phyloP scores from a whole-genome alignment of 2,113 vertebrate species.

The Saiga tatarica region DNA sequence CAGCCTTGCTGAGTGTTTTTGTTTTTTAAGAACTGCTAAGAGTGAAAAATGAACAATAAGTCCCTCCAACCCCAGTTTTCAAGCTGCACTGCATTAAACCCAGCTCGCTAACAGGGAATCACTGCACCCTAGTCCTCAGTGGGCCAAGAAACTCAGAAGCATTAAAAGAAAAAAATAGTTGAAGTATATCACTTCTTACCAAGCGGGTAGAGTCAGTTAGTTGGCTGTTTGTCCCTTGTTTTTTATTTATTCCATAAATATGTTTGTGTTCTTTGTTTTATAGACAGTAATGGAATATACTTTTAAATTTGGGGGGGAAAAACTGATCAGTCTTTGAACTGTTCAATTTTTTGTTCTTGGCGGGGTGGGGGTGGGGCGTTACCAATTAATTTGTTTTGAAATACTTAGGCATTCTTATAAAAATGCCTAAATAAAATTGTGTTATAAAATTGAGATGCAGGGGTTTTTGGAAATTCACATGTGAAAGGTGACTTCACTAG shows the following conservation, averaged over 20 bases:
- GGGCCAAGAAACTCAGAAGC: constrained; percentile 69
- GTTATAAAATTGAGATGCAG: constrained; percentile 71
- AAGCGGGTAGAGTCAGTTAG: background rate
- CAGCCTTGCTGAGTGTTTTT: background rate
- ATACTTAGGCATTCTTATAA: constrained; percentile 51
- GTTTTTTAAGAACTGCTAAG: background rate
- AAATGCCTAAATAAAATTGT: background rate
- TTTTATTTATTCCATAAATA: constrained; percentile 78
- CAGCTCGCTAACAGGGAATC: background rate
- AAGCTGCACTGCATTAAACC: constrained; percentile 46
- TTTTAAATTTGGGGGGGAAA: background rate
- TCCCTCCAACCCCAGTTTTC: background rate
- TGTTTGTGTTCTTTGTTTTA: constrained; percentile 52
- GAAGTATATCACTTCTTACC: constrained; percentile 15
- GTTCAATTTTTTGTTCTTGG: constrained; percentile 62
- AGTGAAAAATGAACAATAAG: background rate
- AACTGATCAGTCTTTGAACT: constrained; percentile 59
- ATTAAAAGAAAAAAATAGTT: constrained; percentile 61
- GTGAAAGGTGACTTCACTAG: constrained; percentile 41
- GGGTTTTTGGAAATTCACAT: constrained; percentile 62
- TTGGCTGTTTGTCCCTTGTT: constrained; percentile 60
- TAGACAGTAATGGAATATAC: background rate
- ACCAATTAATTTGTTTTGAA: constrained; percentile 48
- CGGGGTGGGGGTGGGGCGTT: constrained; percentile 37
- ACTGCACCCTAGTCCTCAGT: background rate